Conservation (phyloP, 2,797 vertebrate genomes). For the Mus spretus region DNA sequence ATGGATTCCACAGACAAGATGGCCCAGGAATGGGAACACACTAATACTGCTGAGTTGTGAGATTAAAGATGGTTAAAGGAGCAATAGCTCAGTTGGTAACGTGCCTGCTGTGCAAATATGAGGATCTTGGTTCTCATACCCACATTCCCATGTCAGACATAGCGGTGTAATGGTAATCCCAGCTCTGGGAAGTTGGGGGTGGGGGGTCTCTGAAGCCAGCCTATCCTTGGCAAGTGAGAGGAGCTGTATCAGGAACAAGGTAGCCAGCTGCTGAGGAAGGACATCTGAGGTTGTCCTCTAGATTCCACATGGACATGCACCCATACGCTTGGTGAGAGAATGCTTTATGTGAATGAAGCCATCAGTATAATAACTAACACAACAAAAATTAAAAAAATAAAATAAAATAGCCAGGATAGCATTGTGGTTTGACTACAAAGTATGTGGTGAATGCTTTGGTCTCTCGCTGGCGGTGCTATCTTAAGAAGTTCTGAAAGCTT, state of each 20-base stretch:
- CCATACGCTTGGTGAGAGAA: no score
- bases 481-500: background rate
- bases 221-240: background rate
- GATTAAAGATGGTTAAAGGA: background rate
- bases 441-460: background rate
- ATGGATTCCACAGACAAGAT: background rate
- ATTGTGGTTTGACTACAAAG: background rate
- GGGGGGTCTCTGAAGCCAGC: background rate
- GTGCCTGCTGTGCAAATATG: background rate
- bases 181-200: background rate
- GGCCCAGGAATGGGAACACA: background rate
- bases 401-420: background rate
- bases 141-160: background rate
- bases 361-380: no score
- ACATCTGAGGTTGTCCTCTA: background rate
- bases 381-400: background rate
- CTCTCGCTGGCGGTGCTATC: no score
- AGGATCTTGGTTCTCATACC: background rate
- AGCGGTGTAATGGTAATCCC: background rate
- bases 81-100: background rate
- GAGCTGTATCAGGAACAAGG: background rate
- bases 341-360: no score
- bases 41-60: background rate
- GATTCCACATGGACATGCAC: background rate
- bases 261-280: background rate